Base-by-base conservation (phyloP, 2,888 invertebrate genomes). In the Hermaeophaga mercurialis region DNA sequence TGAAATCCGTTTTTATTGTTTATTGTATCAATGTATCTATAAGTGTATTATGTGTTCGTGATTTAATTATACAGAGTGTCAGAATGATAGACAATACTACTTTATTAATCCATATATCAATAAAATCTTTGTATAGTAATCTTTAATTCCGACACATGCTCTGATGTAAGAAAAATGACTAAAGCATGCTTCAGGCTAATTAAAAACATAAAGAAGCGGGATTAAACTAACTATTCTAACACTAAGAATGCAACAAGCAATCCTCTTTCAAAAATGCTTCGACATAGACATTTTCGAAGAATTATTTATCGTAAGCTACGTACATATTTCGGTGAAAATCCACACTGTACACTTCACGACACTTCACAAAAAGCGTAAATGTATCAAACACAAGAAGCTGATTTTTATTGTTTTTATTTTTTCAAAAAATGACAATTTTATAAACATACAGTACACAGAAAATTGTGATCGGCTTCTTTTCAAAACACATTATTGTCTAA, bases 1-100 rank as follows among this genome's bases (percentile, higher is more conserved):
- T 53, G 62, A 24, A 58, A 75, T 74, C 75, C 75, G 75, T 75
- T 75, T 74, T 74, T 74, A 75, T 74, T 73, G 74, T 74, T 74
- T 74, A 75, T 74, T 73, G 74, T 66, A 62, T 47, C 41, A 44
- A 54, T 47, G 56, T 46, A 47, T 14, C 31, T 54, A 41, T 55
- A 45, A 56, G 58, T 50, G 38, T 57, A 41, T 49, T 58, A 34
- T n/a, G 58, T 58, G 63, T 67, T 61, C n/a, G n/a, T n/a, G n/a
- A n/a, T n/a, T n/a, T n/a, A n/a, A n/a, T n/a, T n/a, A n/a, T n/a
- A n/a, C n/a, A n/a, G n/a, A n/a, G n/a, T n/a, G n/a, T n/a, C n/a
- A n/a, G n/a, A n/a, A n/a, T n/a, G n/a, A n/a, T n/a, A n/a, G n/a
- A n/a, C n/a, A n/a, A n/a, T n/a, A n/a, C n/a, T n/a, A n/a, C n/a